Percentiles rank a stretch among this genome's conserved stretches.
Conservation (phyloP, 2,888 invertebrate genomes). For the Chymomyza amoena region DNA sequence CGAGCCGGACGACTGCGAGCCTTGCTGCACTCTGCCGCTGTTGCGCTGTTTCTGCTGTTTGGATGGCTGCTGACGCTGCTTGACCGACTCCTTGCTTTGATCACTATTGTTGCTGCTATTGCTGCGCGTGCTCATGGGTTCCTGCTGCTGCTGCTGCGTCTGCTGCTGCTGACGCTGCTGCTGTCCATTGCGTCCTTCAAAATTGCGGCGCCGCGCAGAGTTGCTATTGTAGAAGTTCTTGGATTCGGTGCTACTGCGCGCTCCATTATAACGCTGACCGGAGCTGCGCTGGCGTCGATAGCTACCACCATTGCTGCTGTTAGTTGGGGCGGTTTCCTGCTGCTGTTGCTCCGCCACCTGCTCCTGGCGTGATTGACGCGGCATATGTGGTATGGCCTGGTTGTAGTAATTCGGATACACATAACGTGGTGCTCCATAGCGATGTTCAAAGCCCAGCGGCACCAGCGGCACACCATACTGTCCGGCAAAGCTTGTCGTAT, state of each 20-base stretch:
- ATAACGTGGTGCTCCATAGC: conserved; percentile 50
- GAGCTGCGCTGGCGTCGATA: not conserved
- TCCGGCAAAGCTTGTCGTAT: conserved; percentile 53
- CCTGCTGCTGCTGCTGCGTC: conserved; percentile 19
- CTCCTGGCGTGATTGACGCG: not conserved
- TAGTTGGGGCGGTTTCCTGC: conserved; percentile 18
- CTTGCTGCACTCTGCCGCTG: not conserved
- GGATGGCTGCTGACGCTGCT: conserved; percentile 24
- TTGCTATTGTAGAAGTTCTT: conserved; percentile 59
- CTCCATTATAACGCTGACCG: not conserved
- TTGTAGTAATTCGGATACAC: conserved; percentile 54
- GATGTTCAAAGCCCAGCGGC: conserved; percentile 58
- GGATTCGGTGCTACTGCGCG: conserved; percentile 30
- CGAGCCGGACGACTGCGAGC: conserved; percentile 48
- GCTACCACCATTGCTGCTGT: conserved; percentile 8
- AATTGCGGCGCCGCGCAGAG: conserved; percentile 18
- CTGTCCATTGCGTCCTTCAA: conserved; percentile 17
- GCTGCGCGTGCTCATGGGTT: not conserved
- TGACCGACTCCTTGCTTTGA: not conserved
- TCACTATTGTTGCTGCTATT: conserved; percentile 27
- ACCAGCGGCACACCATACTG: conserved; percentile 57
- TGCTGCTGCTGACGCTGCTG: conserved; percentile 1
- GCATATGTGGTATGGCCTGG: conserved; percentile 24
- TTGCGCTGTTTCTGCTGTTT: conserved; percentile 25
- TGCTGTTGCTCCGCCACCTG: conserved; percentile 14